Evolutionary conservation across 2,888 invertebrate species (phyloP), one percentile per base, ranked within the genome.

Genomic region (Polia nebulosa): DNA sequence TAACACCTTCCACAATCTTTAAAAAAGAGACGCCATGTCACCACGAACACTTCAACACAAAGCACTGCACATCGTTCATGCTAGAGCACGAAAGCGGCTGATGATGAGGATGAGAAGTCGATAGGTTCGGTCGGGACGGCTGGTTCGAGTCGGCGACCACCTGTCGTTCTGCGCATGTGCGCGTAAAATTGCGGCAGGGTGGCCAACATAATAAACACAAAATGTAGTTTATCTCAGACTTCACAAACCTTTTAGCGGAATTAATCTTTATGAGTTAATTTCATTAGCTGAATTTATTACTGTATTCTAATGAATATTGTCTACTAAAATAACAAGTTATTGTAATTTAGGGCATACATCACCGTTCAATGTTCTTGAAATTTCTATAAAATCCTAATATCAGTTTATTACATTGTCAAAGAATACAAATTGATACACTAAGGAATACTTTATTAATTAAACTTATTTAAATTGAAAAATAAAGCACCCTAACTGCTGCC

Each of bases 91-190:
- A 95, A 93, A 94, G 94, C 93, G 95, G 94, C 96, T 96, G 96
- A 95, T 96, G 96, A 96, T 96, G 96, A 95, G 95, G 93, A 94
- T 90, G 93, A 95, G 95, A 94, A 96, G 95, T 95, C 95, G 95
- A 96, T 95, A 92, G 93, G 95, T 93, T 95, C 93, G 92, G 90
- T 89, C 92, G 93, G 89, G 90, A 93, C 93, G 94, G 94, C 94
- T 93, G 95, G 93, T 90, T 92, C 94, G 95, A 94, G 92, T 93
- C 93, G 94, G 89, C 95, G 95, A 96, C 95, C 96, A 96, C 96
- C 96, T 96, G 96, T 94, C 96, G 94, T 94, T 95, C 94, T 96
- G 96, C 96, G 96, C 96, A 96, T 96, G 96, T 95, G 94, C 96
- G 96, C 93, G 94, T 95, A 93, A 91, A 91, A 92, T 93, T 90